These are phyloP conservation scores for Hypothenemus hampei DNA, from an alignment of 1,140 invertebrate genomes.

Conservation along the genomic window DNA sequence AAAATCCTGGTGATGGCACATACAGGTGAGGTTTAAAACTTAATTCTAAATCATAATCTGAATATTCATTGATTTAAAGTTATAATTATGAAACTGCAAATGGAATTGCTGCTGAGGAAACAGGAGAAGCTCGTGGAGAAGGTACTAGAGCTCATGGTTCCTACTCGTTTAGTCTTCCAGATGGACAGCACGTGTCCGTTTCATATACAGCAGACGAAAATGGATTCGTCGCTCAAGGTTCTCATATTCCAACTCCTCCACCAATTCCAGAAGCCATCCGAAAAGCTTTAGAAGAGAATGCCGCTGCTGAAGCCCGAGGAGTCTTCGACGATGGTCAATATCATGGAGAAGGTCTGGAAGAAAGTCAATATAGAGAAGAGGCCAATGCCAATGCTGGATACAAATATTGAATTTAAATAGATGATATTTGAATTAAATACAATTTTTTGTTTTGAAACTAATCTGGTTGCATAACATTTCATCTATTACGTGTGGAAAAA, in stretches of 20 bases:
- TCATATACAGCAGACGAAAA: slow-evolving; percentile 59
- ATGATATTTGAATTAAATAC: too few species aligned
- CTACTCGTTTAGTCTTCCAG: slow-evolving; percentile 39
- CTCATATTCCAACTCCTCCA: slow-evolving; percentile 51
- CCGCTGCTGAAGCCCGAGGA: slow-evolving; percentile 34
- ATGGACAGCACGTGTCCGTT: slow-evolving; percentile 38
- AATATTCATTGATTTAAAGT: slow-evolving; percentile 31
- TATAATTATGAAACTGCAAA: slow-evolving; percentile 57
- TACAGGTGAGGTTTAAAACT: slow-evolving; percentile 12
- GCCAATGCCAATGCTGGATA: not conserved
- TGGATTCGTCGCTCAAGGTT: slow-evolving; percentile 58
- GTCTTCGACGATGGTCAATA: slow-evolving; percentile 27
- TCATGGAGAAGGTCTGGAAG: slow-evolving; percentile 23
- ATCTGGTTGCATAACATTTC: too few species aligned
- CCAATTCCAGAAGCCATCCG: slow-evolving; percentile 53
- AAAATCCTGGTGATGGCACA: slow-evolving; percentile 36
- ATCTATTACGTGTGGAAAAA: too few species aligned
- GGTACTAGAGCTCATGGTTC: slow-evolving; percentile 39
- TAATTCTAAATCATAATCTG: not conserved
- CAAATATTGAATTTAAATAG: too few species aligned
- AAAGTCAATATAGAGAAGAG: slow-evolving; percentile 12
- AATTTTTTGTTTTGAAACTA: too few species aligned
- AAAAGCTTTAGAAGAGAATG: slow-evolving; percentile 48
- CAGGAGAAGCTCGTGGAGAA: slow-evolving; percentile 46
- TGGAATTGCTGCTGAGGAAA: slow-evolving; percentile 52